phyloP scores from a whole-genome alignment of 2,797 vertebrate genomes.

The Morelia viridis region DNA sequence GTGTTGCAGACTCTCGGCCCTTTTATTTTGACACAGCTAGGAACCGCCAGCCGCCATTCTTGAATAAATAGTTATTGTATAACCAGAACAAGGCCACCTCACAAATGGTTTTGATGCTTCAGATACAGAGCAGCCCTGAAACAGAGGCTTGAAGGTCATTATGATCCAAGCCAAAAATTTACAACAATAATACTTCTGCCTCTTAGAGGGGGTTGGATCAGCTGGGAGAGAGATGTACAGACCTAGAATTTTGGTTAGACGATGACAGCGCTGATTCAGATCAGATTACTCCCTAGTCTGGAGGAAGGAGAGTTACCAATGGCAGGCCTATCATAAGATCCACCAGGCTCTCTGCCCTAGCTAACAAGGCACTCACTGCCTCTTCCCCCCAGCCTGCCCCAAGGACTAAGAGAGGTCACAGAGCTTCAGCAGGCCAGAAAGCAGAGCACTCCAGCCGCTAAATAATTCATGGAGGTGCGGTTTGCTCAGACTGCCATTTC shows the following conservation, averaged over 20 bases:
- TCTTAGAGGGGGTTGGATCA: not conserved
- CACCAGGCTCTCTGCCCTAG: not conserved
- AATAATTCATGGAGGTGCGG: constrained; percentile 68
- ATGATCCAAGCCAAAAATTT: too few relatives aligned
- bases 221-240: not conserved
- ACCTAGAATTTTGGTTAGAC: not conserved
- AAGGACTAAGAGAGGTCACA: constrained; percentile 63
- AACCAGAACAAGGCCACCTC: not conserved
- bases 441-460: constrained; percentile 38
- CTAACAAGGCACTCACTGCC: not conserved
- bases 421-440: constrained; percentile 11
- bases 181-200: not conserved
- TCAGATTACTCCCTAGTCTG: not conserved
- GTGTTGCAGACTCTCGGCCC: not conserved
- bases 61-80: not conserved
- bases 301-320: not conserved
- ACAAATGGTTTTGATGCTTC: not conserved
- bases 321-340: not conserved
- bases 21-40: not conserved
- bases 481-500: constrained; percentile 57
- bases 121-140: not conserved
- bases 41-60: not conserved
- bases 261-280: not conserved
- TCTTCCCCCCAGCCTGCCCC: constrained; percentile 4
- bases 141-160: not conserved